Base-by-base conservation (phyloP, 1,140 invertebrate genomes). In the Xylocopa sonorina region DNA sequence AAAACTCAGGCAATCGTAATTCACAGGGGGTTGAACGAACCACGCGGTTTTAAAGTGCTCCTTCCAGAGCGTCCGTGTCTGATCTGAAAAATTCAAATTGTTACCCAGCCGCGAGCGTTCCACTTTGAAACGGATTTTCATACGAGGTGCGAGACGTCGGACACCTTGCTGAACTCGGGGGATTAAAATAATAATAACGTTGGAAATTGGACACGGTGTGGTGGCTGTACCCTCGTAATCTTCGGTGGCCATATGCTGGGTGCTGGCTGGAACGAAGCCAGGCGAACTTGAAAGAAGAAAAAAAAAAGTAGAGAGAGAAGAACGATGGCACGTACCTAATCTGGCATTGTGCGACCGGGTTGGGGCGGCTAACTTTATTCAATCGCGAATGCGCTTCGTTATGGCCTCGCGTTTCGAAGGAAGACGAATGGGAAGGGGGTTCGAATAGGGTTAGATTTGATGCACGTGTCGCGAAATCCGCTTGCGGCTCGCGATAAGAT, bases 161-260 rank as follows among this genome's bases (percentile, higher is more conserved):
- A 77, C 80, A 82, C 85, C 77, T 84, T 82, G 85, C 75, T 73
- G 74, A 82, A 84, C 82, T 87, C 81, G 81, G 83, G 82, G 87
- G 88, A 89, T 88, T 90, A 88, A 91, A 91, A 91, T 90, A 91
- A 91, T 90, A 90, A 89, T 91, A 91, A 90, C 81, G 87, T 86
- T 87, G 80, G 88, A 86, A 89, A 91, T 91, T 91, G 90, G 90
- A 91, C 88, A 91, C 88, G 90, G 83, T 51, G 57, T 51, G 57
- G 77, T 71, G 58, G 76, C 41, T 38, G 79, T 82, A 83, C 84
- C 87, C 87, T 88, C 84, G 80, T 90, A 90, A 90, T 88, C 88
- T 89, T 87, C 53, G 72, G 68, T 74, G 64, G 76, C 88, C 89
- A 90, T 90, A 90, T 89, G 89, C 87, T 81, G 73, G 66, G 38